phyloP scores from a whole-genome alignment of 1,140 invertebrate species.

The Dreissena polymorpha region DNA sequence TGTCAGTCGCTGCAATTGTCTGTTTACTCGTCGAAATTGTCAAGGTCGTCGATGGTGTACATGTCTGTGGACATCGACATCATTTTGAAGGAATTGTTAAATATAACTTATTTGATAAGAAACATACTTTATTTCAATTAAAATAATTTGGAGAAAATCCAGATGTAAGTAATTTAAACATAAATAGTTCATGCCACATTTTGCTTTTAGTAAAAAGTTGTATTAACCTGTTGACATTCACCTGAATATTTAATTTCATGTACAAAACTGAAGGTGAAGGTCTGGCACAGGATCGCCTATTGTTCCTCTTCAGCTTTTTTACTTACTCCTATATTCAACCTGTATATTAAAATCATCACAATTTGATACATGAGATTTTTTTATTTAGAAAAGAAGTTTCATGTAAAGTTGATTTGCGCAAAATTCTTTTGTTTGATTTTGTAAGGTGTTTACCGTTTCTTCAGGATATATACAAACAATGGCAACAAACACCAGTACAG shows the following conservation, averaged over 20 bases:
- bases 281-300: not conserved
- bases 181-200: no score
- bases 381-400: no score
- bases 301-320: not conserved
- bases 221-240: not conserved
- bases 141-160: slow-evolving; percentile 18
- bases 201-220: not conserved
- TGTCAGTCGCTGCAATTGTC: no score
- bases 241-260: not conserved
- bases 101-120: slow-evolving; percentile 33
- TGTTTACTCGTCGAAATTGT: no score
- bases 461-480: no score
- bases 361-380: no score
- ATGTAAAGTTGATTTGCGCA: no score
- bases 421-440: no score
- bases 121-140: slow-evolving; percentile 31
- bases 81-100: slow-evolving; percentile 51
- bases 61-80: no score
- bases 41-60: no score
- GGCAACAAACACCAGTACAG: no score
- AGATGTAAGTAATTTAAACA: slow-evolving; percentile 17
- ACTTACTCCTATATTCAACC: not conserved
- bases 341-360: not conserved
- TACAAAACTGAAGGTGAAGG: not conserved
- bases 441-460: no score